A percentile compares a stretch with the other conserved stretches of the same genome.
Conservation (phyloP, 2,888 invertebrate species). For the Lepidochitona cinerea region DNA sequence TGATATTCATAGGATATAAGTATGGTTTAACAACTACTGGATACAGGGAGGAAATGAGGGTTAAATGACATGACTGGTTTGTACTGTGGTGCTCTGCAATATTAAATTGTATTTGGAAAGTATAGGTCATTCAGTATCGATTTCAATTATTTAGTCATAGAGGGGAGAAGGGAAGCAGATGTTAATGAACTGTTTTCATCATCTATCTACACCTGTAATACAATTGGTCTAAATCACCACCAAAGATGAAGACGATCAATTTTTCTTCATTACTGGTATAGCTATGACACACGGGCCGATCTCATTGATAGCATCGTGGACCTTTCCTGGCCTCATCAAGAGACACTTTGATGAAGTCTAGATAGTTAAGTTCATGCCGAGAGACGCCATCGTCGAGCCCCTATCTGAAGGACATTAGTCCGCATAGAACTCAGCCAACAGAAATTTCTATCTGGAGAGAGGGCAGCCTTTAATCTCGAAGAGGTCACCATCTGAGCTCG, state of each 20-base stretch:
- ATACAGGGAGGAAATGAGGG: too few relatives aligned
- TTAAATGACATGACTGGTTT: too few relatives aligned
- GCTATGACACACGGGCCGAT: neutral
- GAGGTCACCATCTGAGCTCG: slow-evolving; percentile 1
- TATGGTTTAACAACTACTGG: too few relatives aligned
- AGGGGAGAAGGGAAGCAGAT: too few relatives aligned
- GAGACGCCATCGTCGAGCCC: neutral
- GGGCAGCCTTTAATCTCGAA: slow-evolving; percentile 3
- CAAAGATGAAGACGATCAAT: neutral
- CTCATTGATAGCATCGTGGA: neutral
- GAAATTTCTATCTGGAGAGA: slow-evolving; percentile 1
- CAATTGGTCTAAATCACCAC: neutral
- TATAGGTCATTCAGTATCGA: too few relatives aligned
- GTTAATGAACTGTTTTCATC: neutral
- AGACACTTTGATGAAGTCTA: slow-evolving; percentile 1
- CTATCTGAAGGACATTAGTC: neutral
- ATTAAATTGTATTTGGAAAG: too few relatives aligned
- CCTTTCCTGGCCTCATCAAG: neutral
- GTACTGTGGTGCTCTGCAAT: too few relatives aligned
- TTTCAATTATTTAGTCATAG: too few relatives aligned
- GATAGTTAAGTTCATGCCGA: slow-evolving; percentile 2
- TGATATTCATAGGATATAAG: too few relatives aligned
- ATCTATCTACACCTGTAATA: neutral
- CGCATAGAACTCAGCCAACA: neutral
- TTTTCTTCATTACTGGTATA: neutral